Base-by-base conservation (phyloP, 2,797 vertebrate genomes). In the Kryptolebias ocellatus region DNA sequence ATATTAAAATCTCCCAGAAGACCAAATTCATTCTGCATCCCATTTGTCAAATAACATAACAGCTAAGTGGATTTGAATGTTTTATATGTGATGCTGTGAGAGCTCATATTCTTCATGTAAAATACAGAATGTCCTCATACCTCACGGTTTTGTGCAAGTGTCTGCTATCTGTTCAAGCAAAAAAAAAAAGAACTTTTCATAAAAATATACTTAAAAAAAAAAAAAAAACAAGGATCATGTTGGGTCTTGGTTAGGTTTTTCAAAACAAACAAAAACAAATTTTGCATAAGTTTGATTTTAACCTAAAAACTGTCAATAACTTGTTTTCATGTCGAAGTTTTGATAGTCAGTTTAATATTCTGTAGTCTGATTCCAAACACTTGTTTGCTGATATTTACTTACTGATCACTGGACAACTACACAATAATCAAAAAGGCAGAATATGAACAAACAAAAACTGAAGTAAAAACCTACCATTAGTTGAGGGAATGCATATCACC, bases 1-100 rank as follows among this genome's bases (percentile, higher is more conserved):
- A 63, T 65, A 82, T 65, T 78, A 62, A 84, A 81, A 89, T 74
- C 62, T 70, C 67, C 64, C 66, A 61, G 39, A 63, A 66, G 78
- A 79, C 60, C 45, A 75, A 57, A 84, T 80, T 76, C 59, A 79
- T 84, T 77, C 73, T 55, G 58, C 42, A 49, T 45, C 58, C 47
- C 50, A 60, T 83, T 87, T 86, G 72, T 87, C 78, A 74, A 64
- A 64, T 50, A 75, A 64, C 53, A 10, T 39, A 42, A 27, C 16
- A 16, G 54, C 39, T 55, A 51, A 77, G 58, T 44, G 31, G 62
- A 64, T 31, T 50, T 31, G 50, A 28, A 28, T 4, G 0, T 56
- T 67, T 63, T 5, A 51, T 39, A 60, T 58, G 55, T 45, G 39
- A 80, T 53, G 50, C 34, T 28, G 24, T n/a, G 57, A 37, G 8